Evolutionary conservation across 2,113 vertebrate genomes (phyloP).

Genomic region (Gadus macrocephalus): DNA sequence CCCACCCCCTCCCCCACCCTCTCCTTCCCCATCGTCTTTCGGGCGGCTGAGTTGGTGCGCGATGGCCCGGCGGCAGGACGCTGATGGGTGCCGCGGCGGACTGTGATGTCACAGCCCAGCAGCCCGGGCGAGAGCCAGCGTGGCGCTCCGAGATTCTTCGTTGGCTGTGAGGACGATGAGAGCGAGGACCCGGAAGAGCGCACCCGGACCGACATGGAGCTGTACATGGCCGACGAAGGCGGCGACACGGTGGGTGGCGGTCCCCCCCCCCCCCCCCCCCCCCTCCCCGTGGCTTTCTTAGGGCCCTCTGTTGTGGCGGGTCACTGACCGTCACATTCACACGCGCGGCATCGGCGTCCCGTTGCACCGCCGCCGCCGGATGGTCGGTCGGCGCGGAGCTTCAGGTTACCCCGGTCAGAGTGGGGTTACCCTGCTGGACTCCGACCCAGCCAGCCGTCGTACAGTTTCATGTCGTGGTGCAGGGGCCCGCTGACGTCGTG

Average conservation of each 20-base stretch:
- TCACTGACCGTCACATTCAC: too few relatives aligned
- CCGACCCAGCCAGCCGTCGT: too few relatives aligned
- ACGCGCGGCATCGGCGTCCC: too few relatives aligned
- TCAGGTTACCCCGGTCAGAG: too few relatives aligned
- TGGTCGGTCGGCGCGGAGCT: too few relatives aligned
- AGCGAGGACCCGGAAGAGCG: conserved; percentile 82
- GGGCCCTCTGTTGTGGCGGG: too few relatives aligned
- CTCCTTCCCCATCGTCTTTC: conserved; percentile 24
- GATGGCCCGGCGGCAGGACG: conserved; percentile 72
- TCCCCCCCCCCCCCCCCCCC: background rate
- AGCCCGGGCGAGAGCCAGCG: conserved; percentile 83
- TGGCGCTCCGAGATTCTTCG: conserved; percentile 91
- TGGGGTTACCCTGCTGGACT: too few relatives aligned
- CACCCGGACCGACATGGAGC: conserved; percentile 89
- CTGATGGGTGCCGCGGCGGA: conserved; percentile 75
- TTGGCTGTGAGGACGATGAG: conserved; percentile 93
- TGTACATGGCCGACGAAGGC: conserved; percentile 87
- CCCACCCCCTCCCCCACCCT: conserved; percentile 13
- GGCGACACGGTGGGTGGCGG: conserved; percentile 71
- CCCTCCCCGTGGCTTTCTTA: background rate
- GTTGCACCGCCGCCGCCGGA: too few relatives aligned
- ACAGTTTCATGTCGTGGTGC: too few relatives aligned
- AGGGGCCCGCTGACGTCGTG: too few relatives aligned
- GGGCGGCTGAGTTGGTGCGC: conserved; percentile 56
- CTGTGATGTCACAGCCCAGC: conserved; percentile 93